Percentiles rank a stretch among this genome's conserved stretches.
Evolutionary conservation across 2,113 vertebrate species (phyloP).

Genomic region (Shinisaurus crocodilurus): DNA sequence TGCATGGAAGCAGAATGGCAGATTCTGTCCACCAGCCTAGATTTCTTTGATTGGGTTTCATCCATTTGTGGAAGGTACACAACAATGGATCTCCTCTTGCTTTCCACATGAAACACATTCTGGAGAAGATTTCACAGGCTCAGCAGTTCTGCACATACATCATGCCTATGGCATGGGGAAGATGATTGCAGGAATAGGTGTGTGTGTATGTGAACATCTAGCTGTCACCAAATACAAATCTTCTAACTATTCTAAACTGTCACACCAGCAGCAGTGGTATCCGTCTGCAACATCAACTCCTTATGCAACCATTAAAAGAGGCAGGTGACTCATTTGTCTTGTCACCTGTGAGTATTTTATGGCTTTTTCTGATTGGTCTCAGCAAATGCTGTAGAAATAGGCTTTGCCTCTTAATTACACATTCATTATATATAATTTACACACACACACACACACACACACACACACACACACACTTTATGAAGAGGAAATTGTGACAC

Average conservation of each 20-base stretch:
- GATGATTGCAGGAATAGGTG: neutral
- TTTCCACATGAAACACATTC: neutral
- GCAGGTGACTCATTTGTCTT: neutral
- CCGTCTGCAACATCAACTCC: neutral
- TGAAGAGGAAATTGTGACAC: constrained; percentile 4
- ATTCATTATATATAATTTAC: neutral
- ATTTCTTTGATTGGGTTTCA: neutral
- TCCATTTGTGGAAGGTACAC: neutral
- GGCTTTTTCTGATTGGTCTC: constrained; percentile 19
- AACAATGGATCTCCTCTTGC: neutral
- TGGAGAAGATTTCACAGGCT: neutral
- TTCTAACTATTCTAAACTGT: fast-evolving
- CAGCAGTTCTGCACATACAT: neutral
- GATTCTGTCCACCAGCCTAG: neutral
- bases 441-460: neutral
- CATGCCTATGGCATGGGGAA: too few relatives aligned
- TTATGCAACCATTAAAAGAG: neutral
- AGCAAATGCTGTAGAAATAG: constrained; percentile 13
- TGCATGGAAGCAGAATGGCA: neutral
- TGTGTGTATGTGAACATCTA: neutral
- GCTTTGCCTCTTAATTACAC: constrained; percentile 26
- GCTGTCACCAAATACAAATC: neutral
- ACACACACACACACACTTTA: neutral
- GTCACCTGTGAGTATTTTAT: constrained; percentile 24
- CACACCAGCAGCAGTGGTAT: neutral